Evolutionary conservation across 2,113 vertebrate species (phyloP).

Genomic region (Falcunculus frontatus): DNA sequence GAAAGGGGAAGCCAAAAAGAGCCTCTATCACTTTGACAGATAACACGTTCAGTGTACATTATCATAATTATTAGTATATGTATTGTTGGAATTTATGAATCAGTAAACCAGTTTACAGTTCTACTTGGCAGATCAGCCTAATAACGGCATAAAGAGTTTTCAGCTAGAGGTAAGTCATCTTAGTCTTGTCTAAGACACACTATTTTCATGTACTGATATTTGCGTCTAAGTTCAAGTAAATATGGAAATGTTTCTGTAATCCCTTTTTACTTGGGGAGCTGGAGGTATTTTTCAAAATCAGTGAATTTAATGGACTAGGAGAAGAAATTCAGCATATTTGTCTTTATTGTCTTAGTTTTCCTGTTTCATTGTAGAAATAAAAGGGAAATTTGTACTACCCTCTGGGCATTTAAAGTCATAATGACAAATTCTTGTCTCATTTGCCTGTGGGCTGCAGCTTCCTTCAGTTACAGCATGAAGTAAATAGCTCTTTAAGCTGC

Average conservation of each 20-base stretch:
- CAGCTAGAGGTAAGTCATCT: neutral
- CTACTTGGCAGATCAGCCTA: neutral
- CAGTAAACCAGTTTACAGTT: neutral
- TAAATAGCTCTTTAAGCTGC: neutral
- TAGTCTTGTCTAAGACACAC: neutral
- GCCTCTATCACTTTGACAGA: neutral
- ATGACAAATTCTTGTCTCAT: neutral
- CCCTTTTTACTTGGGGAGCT: neutral
- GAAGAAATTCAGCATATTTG: neutral
- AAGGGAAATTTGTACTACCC: neutral
- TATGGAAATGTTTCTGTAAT: neutral
- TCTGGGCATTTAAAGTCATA: neutral
- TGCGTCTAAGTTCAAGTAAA: neutral
- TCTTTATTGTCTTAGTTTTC: neutral
- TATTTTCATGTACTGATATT: neutral
- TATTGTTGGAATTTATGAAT: neutral
- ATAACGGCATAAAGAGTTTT: neutral
- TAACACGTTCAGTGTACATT: neutral
- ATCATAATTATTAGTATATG: neutral
- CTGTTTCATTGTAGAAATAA: neutral
- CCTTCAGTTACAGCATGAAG: neutral
- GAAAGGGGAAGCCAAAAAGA: neutral
- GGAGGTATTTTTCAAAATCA: neutral
- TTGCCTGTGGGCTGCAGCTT: neutral
- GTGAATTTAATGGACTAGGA: neutral